These are phyloP conservation scores for Podargus strigoides DNA, from an alignment of 2,797 vertebrate genomes.

Conservation along the genomic window DNA sequence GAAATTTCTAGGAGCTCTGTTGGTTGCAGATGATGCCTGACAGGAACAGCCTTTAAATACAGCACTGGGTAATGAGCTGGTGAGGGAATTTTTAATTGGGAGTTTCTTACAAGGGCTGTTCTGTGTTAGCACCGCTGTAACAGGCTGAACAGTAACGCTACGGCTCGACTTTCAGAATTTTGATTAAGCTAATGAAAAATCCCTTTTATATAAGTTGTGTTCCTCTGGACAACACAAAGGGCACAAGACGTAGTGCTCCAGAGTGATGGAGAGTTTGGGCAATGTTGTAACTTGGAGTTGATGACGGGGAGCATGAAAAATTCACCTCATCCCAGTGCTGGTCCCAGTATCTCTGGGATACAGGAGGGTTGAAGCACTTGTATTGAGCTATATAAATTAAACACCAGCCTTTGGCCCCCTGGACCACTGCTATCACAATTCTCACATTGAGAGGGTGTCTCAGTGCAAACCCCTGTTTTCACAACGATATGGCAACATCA, in stretches of 20 bases:
- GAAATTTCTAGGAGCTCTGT: background rate
- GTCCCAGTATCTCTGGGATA: background rate
- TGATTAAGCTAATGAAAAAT: background rate
- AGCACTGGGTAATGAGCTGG: background rate
- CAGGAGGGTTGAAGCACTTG: background rate
- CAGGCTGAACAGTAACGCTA: background rate
- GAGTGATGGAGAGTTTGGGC: background rate
- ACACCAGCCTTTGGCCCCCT: background rate
- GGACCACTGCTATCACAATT: background rate
- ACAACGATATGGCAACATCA: background rate
- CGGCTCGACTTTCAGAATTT: background rate
- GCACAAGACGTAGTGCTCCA: background rate
- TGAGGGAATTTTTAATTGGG: background rate
- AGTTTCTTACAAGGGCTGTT: background rate
- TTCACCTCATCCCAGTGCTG: background rate
- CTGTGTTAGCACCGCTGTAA: background rate
- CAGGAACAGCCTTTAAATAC: background rate
- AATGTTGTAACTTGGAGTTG: fast-evolving
- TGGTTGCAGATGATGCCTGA: background rate
- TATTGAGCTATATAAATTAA: background rate
- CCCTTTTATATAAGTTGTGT: background rate
- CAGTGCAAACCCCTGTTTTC: background rate
- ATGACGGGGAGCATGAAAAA: fast-evolving
- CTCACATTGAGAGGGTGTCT: background rate
- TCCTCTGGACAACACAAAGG: fast-evolving